phyloP scores from a whole-genome alignment of 2,888 invertebrate genomes.

The Auanema sp. region DNA sequence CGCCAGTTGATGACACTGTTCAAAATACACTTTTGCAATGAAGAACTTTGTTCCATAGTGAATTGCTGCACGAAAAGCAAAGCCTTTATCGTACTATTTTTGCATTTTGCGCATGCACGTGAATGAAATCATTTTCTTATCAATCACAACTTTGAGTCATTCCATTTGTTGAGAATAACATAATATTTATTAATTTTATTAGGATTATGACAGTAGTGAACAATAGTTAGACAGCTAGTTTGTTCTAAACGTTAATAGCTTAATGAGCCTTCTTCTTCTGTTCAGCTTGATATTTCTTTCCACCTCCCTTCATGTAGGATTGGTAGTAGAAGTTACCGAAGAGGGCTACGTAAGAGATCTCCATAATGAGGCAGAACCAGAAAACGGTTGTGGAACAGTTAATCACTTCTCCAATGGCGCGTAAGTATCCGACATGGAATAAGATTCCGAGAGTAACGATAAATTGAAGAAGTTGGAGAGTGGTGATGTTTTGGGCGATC shows the following conservation, averaged over 20 bases:
- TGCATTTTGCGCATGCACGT: no score
- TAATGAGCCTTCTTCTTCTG: conserved; percentile 30
- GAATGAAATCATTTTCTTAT: no score
- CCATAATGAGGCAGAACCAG: conserved; percentile 50
- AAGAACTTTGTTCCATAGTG: no score
- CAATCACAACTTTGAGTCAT: no score
- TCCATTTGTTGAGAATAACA: no score
- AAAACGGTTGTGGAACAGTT: conserved; percentile 28
- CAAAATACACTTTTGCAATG: no score
- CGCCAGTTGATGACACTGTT: no score
- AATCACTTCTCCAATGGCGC: conserved; percentile 27
- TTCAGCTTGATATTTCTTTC: conserved; percentile 48
- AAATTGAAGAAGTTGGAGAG: conserved; percentile 58
- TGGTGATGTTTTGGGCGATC: conserved; percentile 56
- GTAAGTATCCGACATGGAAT: conserved; percentile 50
- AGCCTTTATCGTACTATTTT: no score
- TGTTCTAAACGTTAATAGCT: not conserved
- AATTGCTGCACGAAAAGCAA: no score
- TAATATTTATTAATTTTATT: no score
- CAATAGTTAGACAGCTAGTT: no score
- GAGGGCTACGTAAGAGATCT: conserved; percentile 55
- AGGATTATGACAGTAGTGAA: no score
- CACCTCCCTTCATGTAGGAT: conserved; percentile 50
- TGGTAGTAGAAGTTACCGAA: conserved; percentile 62
- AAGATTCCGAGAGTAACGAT: conserved; percentile 54